These are phyloP conservation scores for Drosophila histrio DNA, from an alignment of 2,888 invertebrate genomes.

Conservation along the genomic window DNA sequence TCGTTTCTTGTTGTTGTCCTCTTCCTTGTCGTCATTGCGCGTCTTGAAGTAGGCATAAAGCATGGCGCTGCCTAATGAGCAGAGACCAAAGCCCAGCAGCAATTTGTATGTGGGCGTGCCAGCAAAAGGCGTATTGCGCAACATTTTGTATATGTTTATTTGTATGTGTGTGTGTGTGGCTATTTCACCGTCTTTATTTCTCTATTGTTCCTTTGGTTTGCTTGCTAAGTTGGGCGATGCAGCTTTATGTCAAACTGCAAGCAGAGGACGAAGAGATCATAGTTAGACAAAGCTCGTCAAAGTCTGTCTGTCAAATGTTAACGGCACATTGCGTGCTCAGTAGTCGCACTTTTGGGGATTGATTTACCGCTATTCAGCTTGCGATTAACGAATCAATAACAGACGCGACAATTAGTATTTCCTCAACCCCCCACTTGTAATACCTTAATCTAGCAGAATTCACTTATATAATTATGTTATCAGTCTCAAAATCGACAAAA, in stretches of 20 bases:
- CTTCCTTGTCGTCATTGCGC: conserved; percentile 85
- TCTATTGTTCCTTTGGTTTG: background rate
- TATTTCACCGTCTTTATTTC: background rate
- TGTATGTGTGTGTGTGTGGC: conserved; percentile 12
- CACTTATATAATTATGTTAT: conserved; percentile 44
- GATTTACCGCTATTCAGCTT: background rate
- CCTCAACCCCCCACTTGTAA: background rate
- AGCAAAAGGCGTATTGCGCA: conserved; percentile 73
- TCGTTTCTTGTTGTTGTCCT: conserved; percentile 40
- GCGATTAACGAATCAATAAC: conserved; percentile 32
- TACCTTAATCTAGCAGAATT: background rate
- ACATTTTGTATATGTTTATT: conserved; percentile 67
- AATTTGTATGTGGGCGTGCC: conserved; percentile 85
- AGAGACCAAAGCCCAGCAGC: conserved; percentile 88
- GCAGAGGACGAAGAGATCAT: conserved; percentile 7
- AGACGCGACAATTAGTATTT: background rate
- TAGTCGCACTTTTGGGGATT: background rate
- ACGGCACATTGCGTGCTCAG: conserved; percentile 20
- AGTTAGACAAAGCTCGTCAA: conserved; percentile 1
- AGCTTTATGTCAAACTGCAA: conserved; percentile 40
- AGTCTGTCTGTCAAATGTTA: conserved; percentile 2
- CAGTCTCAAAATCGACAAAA: conserved; percentile 22
- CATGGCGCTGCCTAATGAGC: conserved; percentile 89
- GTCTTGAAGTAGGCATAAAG: conserved; percentile 88
- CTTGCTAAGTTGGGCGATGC: background rate